Percentiles rank a stretch among this genome's conserved stretches.
Evolutionary conservation across 2,888 invertebrate species (phyloP).

Genomic region (Tinea pellionella): DNA sequence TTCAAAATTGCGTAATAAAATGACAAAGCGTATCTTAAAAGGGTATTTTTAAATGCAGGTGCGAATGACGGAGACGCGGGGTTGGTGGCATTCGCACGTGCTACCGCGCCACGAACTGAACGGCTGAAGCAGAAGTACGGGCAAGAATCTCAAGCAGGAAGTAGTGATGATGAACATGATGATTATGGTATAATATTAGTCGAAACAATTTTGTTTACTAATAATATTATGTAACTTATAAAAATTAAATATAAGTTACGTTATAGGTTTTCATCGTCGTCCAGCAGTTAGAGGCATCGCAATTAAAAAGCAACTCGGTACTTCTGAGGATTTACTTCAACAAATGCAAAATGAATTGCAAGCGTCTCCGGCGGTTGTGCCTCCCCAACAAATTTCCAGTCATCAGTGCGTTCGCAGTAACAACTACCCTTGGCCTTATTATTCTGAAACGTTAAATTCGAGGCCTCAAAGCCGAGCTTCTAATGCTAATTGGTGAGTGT

Average conservation of each 20-base stretch:
- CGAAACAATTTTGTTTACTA: not conserved
- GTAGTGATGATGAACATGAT: constrained; percentile 83
- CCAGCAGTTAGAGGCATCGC: constrained; percentile 88
- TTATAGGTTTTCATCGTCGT: constrained; percentile 79
- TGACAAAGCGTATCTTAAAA: not conserved
- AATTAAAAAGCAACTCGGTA: constrained; percentile 82
- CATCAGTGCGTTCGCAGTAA: constrained; percentile 47
- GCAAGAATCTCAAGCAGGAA: constrained; percentile 64
- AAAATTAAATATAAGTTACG: not conserved
- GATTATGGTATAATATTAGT: constrained; percentile 75
- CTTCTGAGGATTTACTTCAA: constrained; percentile 83
- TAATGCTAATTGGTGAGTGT: constrained; percentile 44
- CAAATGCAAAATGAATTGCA: constrained; percentile 81
- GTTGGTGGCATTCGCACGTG: constrained; percentile 85
- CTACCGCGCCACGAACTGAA: constrained; percentile 85
- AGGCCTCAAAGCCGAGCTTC: constrained; percentile 53
- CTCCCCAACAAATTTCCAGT: constrained; percentile 30
- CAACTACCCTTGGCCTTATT: constrained; percentile 74
- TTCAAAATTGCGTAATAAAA: too few species aligned
- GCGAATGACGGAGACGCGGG: constrained; percentile 77
- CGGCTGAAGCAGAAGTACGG: constrained; percentile 80
- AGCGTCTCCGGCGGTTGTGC: constrained; percentile 36
- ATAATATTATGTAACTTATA: too few species aligned
- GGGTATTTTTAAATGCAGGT: not conserved
- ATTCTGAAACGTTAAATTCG: constrained; percentile 65